Evolutionary conservation across 2,797 vertebrate genomes (phyloP).

Genomic region (Chaenodraco wilsoni): DNA sequence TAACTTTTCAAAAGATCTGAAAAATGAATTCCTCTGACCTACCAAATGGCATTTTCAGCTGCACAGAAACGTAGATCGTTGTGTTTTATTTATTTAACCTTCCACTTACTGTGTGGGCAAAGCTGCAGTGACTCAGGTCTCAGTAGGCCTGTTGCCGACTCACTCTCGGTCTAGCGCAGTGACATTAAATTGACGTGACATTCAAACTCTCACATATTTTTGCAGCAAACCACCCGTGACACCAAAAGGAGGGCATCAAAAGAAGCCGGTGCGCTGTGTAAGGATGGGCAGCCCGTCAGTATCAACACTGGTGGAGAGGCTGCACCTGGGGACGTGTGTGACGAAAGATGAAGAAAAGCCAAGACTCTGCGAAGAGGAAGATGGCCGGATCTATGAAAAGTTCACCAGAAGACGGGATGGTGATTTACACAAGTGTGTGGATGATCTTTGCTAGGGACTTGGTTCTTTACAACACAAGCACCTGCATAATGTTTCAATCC

Average conservation of each 20-base stretch:
- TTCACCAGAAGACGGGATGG: conserved; percentile 22
- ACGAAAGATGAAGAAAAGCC: conserved; percentile 67
- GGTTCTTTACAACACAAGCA: conserved; percentile 49
- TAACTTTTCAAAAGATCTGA: conserved; percentile 6
- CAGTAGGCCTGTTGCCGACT: conserved; percentile 20
- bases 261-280: conserved; percentile 65
- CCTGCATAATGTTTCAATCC: conserved; percentile 65
- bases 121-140: conserved; percentile 44
- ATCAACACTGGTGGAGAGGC: conserved; percentile 47
- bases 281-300: conserved; percentile 60
- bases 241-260: conserved; percentile 75
- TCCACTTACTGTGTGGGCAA: conserved; percentile 7
- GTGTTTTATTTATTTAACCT: conserved; percentile 33
- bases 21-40: conserved; percentile 3
- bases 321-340: conserved; percentile 52
- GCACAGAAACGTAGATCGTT: background rate
- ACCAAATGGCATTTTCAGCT: background rate
- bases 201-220: conserved; percentile 53
- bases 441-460: conserved; percentile 48
- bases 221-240: conserved; percentile 76
- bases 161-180: conserved; percentile 21
- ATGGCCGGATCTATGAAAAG: conserved; percentile 17
- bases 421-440: conserved; percentile 24
- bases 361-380: conserved; percentile 10
- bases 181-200: conserved; percentile 54